These are phyloP conservation scores for Oligia fasciuncula DNA, from an alignment of 2,888 invertebrate species.

Conservation along the genomic window DNA sequence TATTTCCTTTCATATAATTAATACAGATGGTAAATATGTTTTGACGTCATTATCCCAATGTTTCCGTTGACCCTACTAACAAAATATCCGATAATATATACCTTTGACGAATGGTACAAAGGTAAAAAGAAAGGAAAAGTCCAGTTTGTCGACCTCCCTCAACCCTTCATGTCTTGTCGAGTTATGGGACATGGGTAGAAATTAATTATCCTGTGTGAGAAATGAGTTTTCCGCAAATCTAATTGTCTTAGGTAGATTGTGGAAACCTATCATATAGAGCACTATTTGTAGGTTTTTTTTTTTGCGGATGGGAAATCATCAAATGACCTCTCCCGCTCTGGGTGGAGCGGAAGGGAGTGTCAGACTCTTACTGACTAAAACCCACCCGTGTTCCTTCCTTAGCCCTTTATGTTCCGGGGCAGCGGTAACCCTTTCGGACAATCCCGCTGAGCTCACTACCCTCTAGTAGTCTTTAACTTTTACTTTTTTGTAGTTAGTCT, in stretches of 20 bases:
- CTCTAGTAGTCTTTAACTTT: no score
- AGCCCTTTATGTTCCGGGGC: no score
- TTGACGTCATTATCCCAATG: background rate
- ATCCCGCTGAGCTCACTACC: no score
- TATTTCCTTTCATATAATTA: background rate
- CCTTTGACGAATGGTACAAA: background rate
- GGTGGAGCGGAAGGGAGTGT: no score
- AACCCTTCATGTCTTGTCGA: constrained; percentile 35
- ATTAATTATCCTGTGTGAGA: constrained; percentile 35
- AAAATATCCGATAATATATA: no score
- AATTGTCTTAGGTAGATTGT: constrained; percentile 15
- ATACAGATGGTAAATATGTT: background rate
- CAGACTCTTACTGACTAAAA: no score
- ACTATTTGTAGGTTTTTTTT: background rate
- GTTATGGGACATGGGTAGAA: constrained; percentile 44
- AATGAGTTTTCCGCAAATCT: constrained; percentile 15
- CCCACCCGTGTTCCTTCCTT: no score
- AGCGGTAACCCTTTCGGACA: no score
- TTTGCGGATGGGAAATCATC: no score
- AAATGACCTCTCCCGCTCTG: no score
- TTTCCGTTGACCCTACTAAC: background rate
- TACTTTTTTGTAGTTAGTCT: background rate
- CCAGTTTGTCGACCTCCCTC: constrained; percentile 20
- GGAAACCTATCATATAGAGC: background rate
- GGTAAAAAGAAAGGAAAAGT: background rate